Base-by-base conservation (phyloP, 37 sponge, comb jelly and placozoan genomes). In the Chondrilla cf. caribensis region DNA sequence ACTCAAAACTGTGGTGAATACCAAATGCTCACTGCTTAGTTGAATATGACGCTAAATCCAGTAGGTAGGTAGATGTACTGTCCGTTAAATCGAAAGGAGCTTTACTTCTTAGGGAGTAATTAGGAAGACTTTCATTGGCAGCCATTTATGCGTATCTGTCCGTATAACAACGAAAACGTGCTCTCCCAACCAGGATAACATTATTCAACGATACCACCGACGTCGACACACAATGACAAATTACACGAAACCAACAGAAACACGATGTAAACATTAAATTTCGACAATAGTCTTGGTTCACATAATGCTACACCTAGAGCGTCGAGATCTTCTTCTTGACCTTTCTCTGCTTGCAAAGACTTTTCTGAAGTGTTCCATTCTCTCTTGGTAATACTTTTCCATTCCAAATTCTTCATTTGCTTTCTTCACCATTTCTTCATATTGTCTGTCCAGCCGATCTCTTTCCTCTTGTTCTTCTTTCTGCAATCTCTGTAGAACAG, bases 371-470 rank as follows among this genome's bases (percentile, higher is more conserved):
- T 73, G 76, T 40, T 37, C 43, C 29, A 73, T 42, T 39, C 76
- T 37, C 6, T 73, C 43, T 2, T 0, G 0, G 6, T 73, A 73
- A 39, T 73, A 73, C n/a, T 36, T 1, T n/a, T 73, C 76, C 76
- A 73, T 73, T 22, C 76, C 76, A 73, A 40, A 73, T 37, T 73
- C 76, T 25, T 73, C 76, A 6, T 73, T 73, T 81, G 92, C 92
- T 6, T 83, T n/a, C 31, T 37, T 65, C 38, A 87, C 77, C 40
- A 22, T 83, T 24, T 80, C 58, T 40, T 92, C 84, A 67, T 92
- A 92, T 29, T 88, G 81, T 44, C 29, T 28, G n/a, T 92, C 93
- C 0, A 80, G 47, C 25, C 79, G 42, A 26, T 62, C 37, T 29
- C 81, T 80, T 15, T 68, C 55, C 38, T 80, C 75, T 6, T 19